phyloP scores from a whole-genome alignment of 2,113 vertebrate species.

The Acrocephalus arundinaceus region DNA sequence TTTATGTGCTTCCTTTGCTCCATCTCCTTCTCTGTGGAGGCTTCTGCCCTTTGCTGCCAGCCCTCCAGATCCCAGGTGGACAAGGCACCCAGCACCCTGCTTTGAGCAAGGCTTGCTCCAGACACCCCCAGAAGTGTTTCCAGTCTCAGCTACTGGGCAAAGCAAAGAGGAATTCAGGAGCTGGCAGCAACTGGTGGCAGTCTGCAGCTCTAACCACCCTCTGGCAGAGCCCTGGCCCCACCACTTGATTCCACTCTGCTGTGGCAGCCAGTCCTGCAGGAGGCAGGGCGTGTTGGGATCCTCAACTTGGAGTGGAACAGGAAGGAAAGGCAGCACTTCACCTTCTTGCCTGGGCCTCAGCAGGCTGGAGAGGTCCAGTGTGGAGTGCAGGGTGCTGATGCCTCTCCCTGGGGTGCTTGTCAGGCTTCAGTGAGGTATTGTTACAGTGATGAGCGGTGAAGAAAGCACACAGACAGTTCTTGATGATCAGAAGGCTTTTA shows the following conservation, averaged over 20 bases:
- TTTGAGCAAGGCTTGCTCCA: neutral
- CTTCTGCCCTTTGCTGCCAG: neutral
- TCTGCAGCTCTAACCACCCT: neutral
- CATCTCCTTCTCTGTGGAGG: neutral
- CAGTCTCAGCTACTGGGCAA: neutral
- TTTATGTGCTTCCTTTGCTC: neutral
- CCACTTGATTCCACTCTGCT: rapidly evolving
- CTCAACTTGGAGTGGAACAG: neutral
- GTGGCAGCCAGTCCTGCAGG: neutral
- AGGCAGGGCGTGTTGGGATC: rapidly evolving
- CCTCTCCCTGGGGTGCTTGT: neutral
- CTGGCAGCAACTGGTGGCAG: neutral
- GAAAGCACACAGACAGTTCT: too few species aligned
- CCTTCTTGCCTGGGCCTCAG: neutral
- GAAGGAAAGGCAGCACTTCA: neutral
- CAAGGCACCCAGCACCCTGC: neutral
- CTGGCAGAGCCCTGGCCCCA: neutral
- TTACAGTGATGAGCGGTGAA: too few species aligned
- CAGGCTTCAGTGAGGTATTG: neutral
- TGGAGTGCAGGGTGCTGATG: neutral
- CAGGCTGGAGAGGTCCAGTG: neutral
- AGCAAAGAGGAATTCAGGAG: neutral
- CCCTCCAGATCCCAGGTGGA: neutral
- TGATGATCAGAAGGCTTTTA: too few species aligned
- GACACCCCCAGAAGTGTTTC: neutral